Evolutionary conservation across 2,113 vertebrate species (phyloP), one percentile per base, ranked within the genome.

Genomic region (Aptenodytes patagonicus): DNA sequence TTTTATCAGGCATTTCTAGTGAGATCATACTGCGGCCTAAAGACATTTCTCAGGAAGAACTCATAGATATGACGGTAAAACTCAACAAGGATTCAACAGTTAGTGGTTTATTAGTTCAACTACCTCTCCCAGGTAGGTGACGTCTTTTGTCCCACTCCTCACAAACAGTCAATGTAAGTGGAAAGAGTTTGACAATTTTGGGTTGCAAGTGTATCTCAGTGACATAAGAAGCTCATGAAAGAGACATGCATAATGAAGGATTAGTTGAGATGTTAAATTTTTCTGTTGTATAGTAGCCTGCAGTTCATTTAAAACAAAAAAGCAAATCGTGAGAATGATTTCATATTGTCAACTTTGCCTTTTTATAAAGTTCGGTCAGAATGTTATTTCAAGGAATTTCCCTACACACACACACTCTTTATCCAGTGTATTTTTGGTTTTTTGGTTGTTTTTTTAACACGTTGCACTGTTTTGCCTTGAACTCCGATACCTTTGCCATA

Each of bases 81-180:
- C 97, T 99, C 97, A 99, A 99, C 96, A 96, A 98, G 89, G 99
- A 99, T 96, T 98, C 98, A 83, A 98, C 96, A 97, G 98, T 99
- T 95, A 99, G 98, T 94, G 99, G 99, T 36, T 95, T 99, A 89
- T 97, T 99, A 91, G 98, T 99, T 95, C 99, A 99, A 95, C 97
- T 99, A 42, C 99, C 99, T 86, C 99, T 99, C 22, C 98, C 98
- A 97, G 98, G 98, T 99, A 94, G 55, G 71, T 83, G 57, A 46
- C 6, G 3, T 54, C 34, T 96, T 80, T 42, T 88, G 6, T 93
- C 26, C 24, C 19, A 3, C 15, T 38, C 47, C 12, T 88, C 60
- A 11, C 25, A 11, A 15, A 28, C 44, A 29, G 31, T 64, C 60
- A 17, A 2, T 16, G 2, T 73, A 13, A 81, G 54, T 40, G 57